A percentile compares a stretch with the other conserved stretches of the same genome.
Conservation (phyloP, 2,888 invertebrate genomes). For the Coelogynopora nodosa region DNA sequence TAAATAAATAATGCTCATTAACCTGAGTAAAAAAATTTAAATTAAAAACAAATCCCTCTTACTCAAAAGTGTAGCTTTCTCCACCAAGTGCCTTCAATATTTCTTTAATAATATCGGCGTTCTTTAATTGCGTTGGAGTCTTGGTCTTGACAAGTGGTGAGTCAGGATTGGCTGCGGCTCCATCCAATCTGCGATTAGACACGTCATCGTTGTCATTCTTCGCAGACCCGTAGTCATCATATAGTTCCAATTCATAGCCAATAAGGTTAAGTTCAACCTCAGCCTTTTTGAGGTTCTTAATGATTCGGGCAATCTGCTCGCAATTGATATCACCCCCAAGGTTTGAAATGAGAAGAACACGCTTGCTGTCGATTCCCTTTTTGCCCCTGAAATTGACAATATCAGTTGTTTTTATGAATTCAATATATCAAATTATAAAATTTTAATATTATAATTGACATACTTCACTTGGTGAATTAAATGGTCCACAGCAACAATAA, state of each 20-base stretch:
- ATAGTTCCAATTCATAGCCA: background rate
- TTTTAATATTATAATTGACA: constrained; percentile 65
- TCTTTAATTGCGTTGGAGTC: constrained; percentile 56
- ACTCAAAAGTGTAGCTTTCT: background rate
- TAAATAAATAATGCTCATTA: background rate
- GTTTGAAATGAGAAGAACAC: constrained; percentile 70
- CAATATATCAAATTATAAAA: too few relatives aligned
- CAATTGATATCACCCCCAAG: constrained; percentile 65
- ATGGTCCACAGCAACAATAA: constrained; percentile 48
- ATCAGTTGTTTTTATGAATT: background rate
- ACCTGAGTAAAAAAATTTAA: background rate
- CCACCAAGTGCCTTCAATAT: constrained; percentile 53
- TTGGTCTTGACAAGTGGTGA: constrained; percentile 54
- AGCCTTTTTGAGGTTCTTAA: constrained; percentile 66
- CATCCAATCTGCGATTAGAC: constrained; percentile 44
- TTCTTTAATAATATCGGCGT: constrained; percentile 55
- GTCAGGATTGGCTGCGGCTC: constrained; percentile 43
- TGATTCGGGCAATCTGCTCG: constrained; percentile 64
- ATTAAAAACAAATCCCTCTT: background rate
- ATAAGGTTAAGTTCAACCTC: constrained; percentile 64
- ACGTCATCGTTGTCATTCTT: constrained; percentile 52
- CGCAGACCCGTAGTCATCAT: constrained; percentile 45
- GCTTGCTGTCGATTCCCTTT: constrained; percentile 62
- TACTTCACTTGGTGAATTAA: constrained; percentile 60
- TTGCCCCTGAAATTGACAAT: constrained; percentile 56